These are phyloP conservation scores for Heliconius eleuchia DNA, from an alignment of 1,140 invertebrate genomes.

Conservation along the genomic window DNA sequence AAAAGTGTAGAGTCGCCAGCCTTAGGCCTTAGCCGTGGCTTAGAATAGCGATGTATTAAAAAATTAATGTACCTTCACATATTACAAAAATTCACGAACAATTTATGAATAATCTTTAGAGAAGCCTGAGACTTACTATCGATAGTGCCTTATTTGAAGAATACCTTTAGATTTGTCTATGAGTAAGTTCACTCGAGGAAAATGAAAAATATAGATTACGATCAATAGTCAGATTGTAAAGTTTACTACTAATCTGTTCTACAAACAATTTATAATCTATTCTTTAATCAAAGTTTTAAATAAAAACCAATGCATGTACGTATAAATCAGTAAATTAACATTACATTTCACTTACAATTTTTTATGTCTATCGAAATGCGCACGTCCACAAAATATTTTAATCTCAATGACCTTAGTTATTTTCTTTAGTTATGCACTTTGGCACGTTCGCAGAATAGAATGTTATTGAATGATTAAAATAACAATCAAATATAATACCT, in stretches of 20 bases:
- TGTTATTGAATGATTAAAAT: constrained; percentile 13
- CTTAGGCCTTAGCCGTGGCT: too few species aligned
- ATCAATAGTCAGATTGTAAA: neutral
- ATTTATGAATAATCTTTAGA: too few species aligned
- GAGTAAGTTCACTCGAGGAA: neutral
- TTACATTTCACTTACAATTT: neutral
- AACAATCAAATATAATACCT: constrained; percentile 10
- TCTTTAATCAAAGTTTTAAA: neutral
- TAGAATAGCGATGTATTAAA: too few species aligned
- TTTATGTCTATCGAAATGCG: neutral
- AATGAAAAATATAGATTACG: neutral
- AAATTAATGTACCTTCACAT: too few species aligned
- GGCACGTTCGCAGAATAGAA: constrained; percentile 4
- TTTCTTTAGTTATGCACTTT: constrained; percentile 15
- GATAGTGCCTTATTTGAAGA: too few species aligned
- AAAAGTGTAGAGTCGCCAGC: too few species aligned
- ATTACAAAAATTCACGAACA: too few species aligned
- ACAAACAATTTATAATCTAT: neutral
- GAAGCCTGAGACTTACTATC: too few species aligned
- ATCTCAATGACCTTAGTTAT: constrained; percentile 10
- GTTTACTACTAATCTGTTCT: neutral
- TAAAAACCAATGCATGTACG: neutral
- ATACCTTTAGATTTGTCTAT: too few species aligned
- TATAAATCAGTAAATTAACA: neutral
- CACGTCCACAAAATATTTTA: constrained; percentile 13